Percentiles rank a stretch among this genome's conserved stretches.
phyloP scores from a whole-genome alignment of 2,797 vertebrate genomes.

The Sphaeramia orbicularis region DNA sequence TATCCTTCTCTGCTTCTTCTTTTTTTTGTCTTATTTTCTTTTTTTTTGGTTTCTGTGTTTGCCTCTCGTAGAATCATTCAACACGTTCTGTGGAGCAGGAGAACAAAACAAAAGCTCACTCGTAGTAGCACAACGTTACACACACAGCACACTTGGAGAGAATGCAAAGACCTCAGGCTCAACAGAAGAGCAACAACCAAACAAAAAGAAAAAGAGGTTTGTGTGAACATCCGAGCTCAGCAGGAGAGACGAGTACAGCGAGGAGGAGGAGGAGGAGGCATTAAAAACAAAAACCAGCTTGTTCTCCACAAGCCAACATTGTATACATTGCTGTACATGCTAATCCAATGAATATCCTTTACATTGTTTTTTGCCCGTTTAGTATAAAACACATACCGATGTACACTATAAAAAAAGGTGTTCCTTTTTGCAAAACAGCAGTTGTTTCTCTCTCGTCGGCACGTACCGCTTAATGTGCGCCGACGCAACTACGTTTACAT shows the following conservation, averaged over 20 bases:
- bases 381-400: slow-evolving; percentile 64
- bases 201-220: slow-evolving; percentile 16
- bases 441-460: slow-evolving; percentile 18
- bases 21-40: not conserved
- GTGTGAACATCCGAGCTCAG: slow-evolving; percentile 48
- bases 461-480: slow-evolving; percentile 4
- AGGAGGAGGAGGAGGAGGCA: slow-evolving; percentile 28
- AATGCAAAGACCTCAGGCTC: slow-evolving; percentile 75
- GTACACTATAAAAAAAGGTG: slow-evolving; percentile 59
- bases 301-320: slow-evolving; percentile 54
- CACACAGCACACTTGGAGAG: slow-evolving; percentile 60
- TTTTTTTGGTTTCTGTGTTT: slow-evolving; percentile 39
- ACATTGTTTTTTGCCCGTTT: slow-evolving; percentile 42
- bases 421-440: slow-evolving; percentile 53
- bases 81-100: slow-evolving; percentile 55
- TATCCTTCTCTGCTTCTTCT: slow-evolving; percentile 11
- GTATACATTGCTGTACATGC: slow-evolving; percentile 61
- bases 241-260: slow-evolving; percentile 38
- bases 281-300: slow-evolving; percentile 39
- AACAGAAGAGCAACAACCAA: not conserved
- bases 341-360: slow-evolving; percentile 43
- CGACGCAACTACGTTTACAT: slow-evolving; percentile 39
- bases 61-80: slow-evolving; percentile 45
- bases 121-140: slow-evolving; percentile 47
- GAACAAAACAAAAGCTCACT: slow-evolving; percentile 59